A percentile compares a stretch with the other conserved stretches of the same genome.
phyloP scores from a whole-genome alignment of 2,797 vertebrate genomes.

The Chaenodraco wilsoni region DNA sequence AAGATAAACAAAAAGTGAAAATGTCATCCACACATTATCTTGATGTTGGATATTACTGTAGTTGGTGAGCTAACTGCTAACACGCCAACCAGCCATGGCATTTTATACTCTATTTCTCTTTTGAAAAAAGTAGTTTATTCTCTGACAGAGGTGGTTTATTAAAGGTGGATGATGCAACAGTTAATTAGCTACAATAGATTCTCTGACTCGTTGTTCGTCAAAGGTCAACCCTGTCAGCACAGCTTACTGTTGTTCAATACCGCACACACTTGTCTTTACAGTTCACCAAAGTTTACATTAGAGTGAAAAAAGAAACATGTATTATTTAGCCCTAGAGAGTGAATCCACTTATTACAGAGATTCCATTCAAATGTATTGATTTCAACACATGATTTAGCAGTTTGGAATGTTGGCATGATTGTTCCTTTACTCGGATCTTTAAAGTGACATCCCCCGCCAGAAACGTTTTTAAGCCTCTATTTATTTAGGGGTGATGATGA shows the following conservation, averaged over 20 bases:
- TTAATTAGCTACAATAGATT: background rate
- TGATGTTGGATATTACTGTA: background rate
- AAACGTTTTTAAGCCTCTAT: background rate
- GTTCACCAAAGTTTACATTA: too few relatives aligned
- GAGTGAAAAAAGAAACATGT: too few relatives aligned
- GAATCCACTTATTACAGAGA: too few relatives aligned
- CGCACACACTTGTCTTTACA: too few relatives aligned
- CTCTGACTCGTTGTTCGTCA: background rate
- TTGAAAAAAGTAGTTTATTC: constrained; percentile 3
- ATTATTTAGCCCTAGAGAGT: too few relatives aligned
- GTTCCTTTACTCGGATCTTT: background rate
- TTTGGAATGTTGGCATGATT: background rate
- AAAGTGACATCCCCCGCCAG: background rate
- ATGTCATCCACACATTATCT: background rate
- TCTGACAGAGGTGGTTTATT: background rate
- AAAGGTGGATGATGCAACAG: background rate
- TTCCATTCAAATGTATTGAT: background rate
- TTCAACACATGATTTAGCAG: too few relatives aligned
- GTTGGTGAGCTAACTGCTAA: background rate
- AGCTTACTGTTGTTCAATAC: background rate
- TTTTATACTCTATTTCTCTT: background rate
- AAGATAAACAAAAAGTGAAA: background rate
- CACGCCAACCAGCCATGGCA: background rate
- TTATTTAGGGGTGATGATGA: background rate
- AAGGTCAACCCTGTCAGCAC: background rate